phyloP scores from a whole-genome alignment of 2,113 vertebrate genomes.

The Rhabdomys dilectus region DNA sequence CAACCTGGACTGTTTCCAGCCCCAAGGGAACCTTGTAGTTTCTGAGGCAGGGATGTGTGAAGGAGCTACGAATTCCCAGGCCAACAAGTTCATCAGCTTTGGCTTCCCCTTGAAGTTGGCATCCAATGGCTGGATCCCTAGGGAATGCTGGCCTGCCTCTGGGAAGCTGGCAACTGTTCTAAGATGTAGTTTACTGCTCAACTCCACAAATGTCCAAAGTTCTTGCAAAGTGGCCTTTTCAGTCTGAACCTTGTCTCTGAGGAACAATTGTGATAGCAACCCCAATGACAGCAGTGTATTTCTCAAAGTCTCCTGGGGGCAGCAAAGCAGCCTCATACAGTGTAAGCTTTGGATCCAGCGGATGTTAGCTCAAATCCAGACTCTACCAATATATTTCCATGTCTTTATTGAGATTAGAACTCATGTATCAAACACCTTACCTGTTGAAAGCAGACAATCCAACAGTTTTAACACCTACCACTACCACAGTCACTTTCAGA shows the following conservation, averaged over 20 bases:
- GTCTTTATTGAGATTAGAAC: conserved; percentile 51
- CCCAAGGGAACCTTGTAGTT: not conserved
- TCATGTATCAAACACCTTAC: conserved; percentile 16
- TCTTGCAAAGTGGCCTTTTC: not conserved
- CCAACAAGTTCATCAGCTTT: not conserved
- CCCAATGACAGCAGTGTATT: not conserved
- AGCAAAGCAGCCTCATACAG: not conserved
- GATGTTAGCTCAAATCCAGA: not conserved
- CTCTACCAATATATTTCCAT: not conserved
- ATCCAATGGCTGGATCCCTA: not conserved
- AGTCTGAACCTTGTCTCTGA: not conserved
- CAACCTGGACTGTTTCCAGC: not conserved
- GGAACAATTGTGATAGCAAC: not conserved
- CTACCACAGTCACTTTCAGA: conserved; percentile 48
- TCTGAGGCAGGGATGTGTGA: not conserved
- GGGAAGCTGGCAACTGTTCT: not conserved
- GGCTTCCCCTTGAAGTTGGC: not conserved
- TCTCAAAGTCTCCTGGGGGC: not conserved
- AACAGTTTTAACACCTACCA: not conserved
- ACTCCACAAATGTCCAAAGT: conserved; percentile 8
- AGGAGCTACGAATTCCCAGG: not conserved
- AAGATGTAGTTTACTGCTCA: not conserved
- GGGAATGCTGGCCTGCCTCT: not conserved
- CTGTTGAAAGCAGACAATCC: conserved; percentile 29
- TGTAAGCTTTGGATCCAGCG: conserved; percentile 37